Conservation (phyloP, 2,888 invertebrate species). For the Zele albiditarsus region DNA sequence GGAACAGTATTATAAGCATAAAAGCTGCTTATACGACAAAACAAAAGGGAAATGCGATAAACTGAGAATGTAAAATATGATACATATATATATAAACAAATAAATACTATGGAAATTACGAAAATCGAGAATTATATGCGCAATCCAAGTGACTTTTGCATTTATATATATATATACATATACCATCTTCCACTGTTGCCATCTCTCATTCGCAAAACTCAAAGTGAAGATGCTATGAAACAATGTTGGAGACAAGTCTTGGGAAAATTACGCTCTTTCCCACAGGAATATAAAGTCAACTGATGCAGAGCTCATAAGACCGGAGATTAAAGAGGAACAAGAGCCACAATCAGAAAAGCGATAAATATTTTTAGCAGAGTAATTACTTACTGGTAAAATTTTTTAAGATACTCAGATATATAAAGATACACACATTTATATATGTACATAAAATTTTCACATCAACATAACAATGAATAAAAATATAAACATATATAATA, state of each 20-base stretch:
- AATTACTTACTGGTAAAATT: neutral
- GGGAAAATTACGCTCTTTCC: slow-evolving; percentile 14
- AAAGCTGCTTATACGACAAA: neutral
- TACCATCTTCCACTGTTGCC: neutral
- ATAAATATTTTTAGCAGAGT: neutral
- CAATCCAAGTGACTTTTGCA: neutral
- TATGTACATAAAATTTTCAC: neutral
- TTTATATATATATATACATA: neutral
- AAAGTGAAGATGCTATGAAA: neutral
- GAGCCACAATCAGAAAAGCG: neutral
- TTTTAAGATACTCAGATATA: neutral
- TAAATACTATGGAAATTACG: neutral
- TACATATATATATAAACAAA: neutral
- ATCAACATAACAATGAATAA: neutral
- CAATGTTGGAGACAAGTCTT: neutral
- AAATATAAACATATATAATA: neutral
- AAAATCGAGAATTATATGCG: neutral
- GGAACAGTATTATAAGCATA: neutral
- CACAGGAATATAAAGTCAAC: slow-evolving; percentile 43
- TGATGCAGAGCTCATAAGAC: slow-evolving; percentile 42
- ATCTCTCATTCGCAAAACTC: neutral
- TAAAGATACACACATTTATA: too few relatives aligned
- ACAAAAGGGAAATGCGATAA: neutral
- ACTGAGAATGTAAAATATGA: neutral
- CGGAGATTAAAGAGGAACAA: slow-evolving; percentile 52